Evolutionary conservation across 1,140 invertebrate genomes (phyloP).

Genomic region (Linepithema humile): DNA sequence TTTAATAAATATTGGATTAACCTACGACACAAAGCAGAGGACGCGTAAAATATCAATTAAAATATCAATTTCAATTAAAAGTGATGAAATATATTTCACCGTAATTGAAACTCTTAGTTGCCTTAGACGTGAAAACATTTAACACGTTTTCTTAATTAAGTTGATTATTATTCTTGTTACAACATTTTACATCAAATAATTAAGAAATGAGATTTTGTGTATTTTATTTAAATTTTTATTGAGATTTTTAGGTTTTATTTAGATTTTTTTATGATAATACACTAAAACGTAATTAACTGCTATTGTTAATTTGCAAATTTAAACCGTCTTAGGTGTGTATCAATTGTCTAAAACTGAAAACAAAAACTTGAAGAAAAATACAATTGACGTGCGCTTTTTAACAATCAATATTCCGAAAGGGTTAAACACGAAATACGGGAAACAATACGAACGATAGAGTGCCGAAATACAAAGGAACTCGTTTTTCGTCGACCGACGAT

Average conservation of each 20-base stretch:
- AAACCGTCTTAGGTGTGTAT: too few relatives aligned
- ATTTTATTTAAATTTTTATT: neutral
- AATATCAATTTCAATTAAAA: too few relatives aligned
- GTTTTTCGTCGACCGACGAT: neutral
- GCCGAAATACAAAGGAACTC: slow-evolving; percentile 27
- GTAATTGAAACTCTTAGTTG: slow-evolving; percentile 25
- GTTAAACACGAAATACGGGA: slow-evolving; percentile 4
- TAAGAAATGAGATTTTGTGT: neutral
- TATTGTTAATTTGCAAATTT: neutral
- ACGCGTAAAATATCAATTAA: slow-evolving; percentile 1
- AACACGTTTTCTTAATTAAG: neutral
- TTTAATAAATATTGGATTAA: slow-evolving; percentile 7
- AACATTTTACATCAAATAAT: neutral
- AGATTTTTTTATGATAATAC: neutral
- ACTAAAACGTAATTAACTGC: neutral
- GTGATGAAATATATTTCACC: neutral
- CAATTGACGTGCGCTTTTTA: neutral
- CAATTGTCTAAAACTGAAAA: neutral
- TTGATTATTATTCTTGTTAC: neutral
- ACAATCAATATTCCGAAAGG: neutral
- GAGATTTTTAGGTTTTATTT: too few relatives aligned
- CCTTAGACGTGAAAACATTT: neutral
- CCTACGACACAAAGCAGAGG: neutral
- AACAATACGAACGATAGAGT: slow-evolving; percentile 13
- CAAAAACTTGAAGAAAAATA: slow-evolving; percentile 5